Conservation (phyloP, 1,140 invertebrate genomes). For the Andrena cerasifolii region DNA sequence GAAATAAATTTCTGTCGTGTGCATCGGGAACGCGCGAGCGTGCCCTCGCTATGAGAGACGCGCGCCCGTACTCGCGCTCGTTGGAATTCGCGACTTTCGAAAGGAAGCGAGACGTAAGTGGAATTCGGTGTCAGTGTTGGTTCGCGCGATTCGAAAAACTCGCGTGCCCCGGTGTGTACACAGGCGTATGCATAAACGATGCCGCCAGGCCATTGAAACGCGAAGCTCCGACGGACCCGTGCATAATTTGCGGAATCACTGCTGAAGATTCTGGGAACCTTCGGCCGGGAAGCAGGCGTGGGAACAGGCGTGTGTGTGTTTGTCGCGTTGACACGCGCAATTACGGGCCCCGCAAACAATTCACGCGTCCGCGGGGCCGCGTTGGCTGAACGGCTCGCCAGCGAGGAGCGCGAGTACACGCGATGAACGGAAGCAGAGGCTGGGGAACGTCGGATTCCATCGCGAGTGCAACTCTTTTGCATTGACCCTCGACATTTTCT, state of each 20-base stretch:
- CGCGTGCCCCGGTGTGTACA: background rate
- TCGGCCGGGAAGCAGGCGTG: background rate
- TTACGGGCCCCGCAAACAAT: background rate
- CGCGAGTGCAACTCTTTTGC: constrained; percentile 1
- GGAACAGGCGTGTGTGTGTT: constrained; percentile 4
- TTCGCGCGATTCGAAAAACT: constrained; percentile 25
- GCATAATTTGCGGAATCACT: background rate
- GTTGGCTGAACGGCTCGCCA: background rate
- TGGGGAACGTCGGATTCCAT: background rate
- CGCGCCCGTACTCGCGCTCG: background rate
- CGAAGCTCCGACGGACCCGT: constrained; percentile 8
- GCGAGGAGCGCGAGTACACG: no score
- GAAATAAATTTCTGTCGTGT: constrained; percentile 33
- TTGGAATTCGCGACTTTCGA: constrained; percentile 54
- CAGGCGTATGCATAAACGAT: constrained; percentile 1
- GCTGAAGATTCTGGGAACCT: background rate
- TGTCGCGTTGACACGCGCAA: constrained; percentile 8
- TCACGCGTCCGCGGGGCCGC: background rate
- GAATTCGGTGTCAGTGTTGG: constrained; percentile 64
- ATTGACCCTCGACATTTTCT: constrained; percentile 30
- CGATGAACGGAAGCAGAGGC: background rate
- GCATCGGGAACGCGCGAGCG: constrained; percentile 10
- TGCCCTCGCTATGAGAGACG: constrained; percentile 17
- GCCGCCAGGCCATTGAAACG: background rate
- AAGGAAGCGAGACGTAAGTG: constrained; percentile 44